These are phyloP conservation scores for Macrosoma leucophasiata DNA, from an alignment of 2,888 invertebrate species.

Conservation along the genomic window DNA sequence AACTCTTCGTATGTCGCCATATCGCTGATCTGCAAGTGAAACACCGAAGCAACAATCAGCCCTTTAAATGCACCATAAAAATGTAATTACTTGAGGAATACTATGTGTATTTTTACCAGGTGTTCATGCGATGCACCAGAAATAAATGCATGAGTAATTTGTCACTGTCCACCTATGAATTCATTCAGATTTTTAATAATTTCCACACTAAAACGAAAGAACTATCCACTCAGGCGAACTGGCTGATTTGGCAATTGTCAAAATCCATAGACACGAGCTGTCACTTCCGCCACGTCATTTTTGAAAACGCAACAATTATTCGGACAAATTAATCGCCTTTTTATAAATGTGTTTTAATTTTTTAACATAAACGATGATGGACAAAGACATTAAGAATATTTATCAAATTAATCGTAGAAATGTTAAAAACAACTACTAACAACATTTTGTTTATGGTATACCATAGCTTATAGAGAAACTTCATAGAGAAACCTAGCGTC, in stretches of 20 bases:
- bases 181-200: slow-evolving; percentile 50
- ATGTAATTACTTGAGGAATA: slow-evolving; percentile 36
- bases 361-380: too few relatives aligned
- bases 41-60: slow-evolving; percentile 21
- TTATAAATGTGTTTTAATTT: too few relatives aligned
- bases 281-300: slow-evolving; percentile 72
- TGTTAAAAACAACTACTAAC: neutral
- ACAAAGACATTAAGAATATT: too few relatives aligned
- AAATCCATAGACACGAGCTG: slow-evolving; percentile 56
- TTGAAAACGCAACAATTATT: slow-evolving; percentile 39
- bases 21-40: slow-evolving; percentile 35
- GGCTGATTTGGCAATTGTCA: slow-evolving; percentile 74
- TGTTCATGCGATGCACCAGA: slow-evolving; percentile 30
- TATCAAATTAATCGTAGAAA: too few relatives aligned
- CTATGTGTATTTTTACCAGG: too few relatives aligned
- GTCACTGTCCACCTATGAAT: slow-evolving; percentile 28
- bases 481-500: slow-evolving; percentile 36
- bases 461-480: slow-evolving; percentile 16
- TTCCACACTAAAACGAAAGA: too few relatives aligned
- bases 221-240: slow-evolving; percentile 42
- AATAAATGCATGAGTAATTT: slow-evolving; percentile 18
- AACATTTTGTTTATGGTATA: slow-evolving; percentile 10
- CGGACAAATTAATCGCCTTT: slow-evolving; percentile 1
- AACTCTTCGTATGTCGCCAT: slow-evolving; percentile 97
- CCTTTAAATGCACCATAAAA: too few relatives aligned